Conservation (phyloP, 1,140 invertebrate species). For the Panagrolaimus sp. region DNA sequence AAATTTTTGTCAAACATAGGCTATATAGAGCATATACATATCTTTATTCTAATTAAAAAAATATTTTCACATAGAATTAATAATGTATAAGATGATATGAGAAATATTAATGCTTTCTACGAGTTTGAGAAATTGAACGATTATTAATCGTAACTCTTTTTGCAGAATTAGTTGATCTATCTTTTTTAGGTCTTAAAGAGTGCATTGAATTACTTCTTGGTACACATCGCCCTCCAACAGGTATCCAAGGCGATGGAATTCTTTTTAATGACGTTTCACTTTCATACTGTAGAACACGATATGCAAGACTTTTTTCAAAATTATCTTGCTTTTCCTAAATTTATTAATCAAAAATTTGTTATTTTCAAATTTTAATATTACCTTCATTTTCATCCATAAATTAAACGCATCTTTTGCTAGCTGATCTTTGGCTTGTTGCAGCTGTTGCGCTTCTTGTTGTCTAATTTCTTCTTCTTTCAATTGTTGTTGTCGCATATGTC, state of each 20-base stretch:
- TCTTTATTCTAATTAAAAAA: no score
- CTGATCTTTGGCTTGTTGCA: conserved; percentile 1
- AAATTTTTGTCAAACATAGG: no score
- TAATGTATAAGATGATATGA: no score
- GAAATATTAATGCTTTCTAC: no score
- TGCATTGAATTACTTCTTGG: conserved; percentile 1
- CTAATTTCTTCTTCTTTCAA: neutral
- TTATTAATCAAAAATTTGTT: neutral
- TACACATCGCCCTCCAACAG: neutral
- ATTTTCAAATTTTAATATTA: neutral
- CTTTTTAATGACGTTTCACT: neutral
- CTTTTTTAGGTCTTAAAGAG: neutral
- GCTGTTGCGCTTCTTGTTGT: neutral
- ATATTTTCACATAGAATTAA: no score
- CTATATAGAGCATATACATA: no score
- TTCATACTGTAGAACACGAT: conserved; percentile 12
- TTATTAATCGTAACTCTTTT: no score
- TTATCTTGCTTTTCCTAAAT: neutral
- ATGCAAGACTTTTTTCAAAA: conserved; percentile 1
- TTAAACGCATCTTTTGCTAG: conserved; percentile 3
- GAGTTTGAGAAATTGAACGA: no score
- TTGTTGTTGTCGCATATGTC: neutral
- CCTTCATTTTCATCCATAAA: conserved; percentile 15
- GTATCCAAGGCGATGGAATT: neutral
- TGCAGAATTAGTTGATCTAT: no score